Evolutionary conservation across 2,888 invertebrate species (phyloP), one percentile per base, ranked within the genome.

Genomic region (Luperina testacea): DNA sequence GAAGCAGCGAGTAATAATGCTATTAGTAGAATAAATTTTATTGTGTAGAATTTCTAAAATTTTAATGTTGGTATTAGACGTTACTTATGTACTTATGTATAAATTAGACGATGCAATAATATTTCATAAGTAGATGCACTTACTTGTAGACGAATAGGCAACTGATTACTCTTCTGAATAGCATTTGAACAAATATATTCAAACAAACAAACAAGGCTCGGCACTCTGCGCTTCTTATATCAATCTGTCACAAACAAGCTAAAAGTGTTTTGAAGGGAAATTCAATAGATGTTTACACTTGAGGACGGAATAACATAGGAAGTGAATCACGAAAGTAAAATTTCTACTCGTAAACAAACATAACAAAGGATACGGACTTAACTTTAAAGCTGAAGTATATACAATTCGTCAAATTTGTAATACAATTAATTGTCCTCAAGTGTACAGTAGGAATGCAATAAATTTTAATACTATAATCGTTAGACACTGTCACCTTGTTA

Each of bases 71-170:
- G 91, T 92, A 93, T 81, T 95, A 95, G 95, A 91, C 89, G 91
- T 94, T 93, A 93, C 87, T 88, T 89, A 86, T 89, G 91, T 92
- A 57, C 24, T 57, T 57, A 89, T 83, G 75, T 87, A 79, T 87
- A 80, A 91, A 92, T 92, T 96, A 95, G 95, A 90, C 88, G 93
- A 95, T 92, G 96, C 96, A 96, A 96, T 96, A 96, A 96, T 96
- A 95, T 94, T 94, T 95, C 89, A 92, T 96, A 95, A 95, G 96
- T 96, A 96, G 96, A 89, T 95, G 96, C 96, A 96, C 96, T 91
- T 90, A 92, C 91, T 93, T 90, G 92, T 95, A 95, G 94, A 78
- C 80, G 84, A 87, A 85, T 90, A 91, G 89, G 88, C 86, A 88
- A 90, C 89, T 91, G 90, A 90, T 91, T 90, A 89, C 87, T 92